Evolutionary conservation across 92 coral and sea anemone species (phyloP).

Genomic region (Epizoanthus ramosus): DNA sequence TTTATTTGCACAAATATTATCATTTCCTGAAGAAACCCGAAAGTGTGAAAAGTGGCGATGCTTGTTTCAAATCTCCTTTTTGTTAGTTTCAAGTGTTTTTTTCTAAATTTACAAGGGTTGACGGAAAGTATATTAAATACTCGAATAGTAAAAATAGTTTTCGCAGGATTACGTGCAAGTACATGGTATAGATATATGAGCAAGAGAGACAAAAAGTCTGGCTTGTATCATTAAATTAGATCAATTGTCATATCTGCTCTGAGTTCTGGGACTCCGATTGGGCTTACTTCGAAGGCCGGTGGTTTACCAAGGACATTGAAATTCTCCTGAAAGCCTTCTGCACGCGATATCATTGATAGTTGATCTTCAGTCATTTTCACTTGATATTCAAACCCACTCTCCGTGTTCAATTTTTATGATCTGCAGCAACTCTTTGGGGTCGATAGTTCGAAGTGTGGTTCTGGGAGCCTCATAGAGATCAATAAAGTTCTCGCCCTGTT

Average conservation of each 20-base stretch:
- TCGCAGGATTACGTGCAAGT: constrained; percentile 3
- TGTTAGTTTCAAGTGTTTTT: constrained; percentile 14
- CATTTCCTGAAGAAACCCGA: no score
- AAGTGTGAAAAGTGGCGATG: constrained; percentile 9
- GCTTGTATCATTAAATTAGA: constrained; percentile 6
- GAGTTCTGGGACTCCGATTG: constrained; percentile 9
- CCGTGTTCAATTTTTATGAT: constrained; percentile 17
- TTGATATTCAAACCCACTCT: constrained; percentile 20
- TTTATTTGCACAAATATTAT: no score
- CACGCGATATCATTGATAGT: neutral
- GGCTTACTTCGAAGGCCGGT: constrained; percentile 15
- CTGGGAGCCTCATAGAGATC: constrained; percentile 23
- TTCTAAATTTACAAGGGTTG: constrained; percentile 23
- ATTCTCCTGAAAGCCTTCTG: constrained; percentile 17
- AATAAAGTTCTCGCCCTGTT: constrained; percentile 15
- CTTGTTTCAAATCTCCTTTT: neutral
- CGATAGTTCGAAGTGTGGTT: constrained; percentile 13
- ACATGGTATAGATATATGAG: constrained; percentile 8
- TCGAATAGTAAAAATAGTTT: constrained; percentile 13
- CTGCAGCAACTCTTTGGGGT: constrained; percentile 14
- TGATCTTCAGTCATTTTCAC: constrained; percentile 9
- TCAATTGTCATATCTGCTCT: neutral
- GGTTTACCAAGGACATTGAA: constrained; percentile 21
- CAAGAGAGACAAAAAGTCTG: constrained; percentile 19
- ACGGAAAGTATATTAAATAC: constrained; percentile 14